These are phyloP conservation scores for Octopus sinensis DNA, from an alignment of 1,140 invertebrate species.

Conservation along the genomic window DNA sequence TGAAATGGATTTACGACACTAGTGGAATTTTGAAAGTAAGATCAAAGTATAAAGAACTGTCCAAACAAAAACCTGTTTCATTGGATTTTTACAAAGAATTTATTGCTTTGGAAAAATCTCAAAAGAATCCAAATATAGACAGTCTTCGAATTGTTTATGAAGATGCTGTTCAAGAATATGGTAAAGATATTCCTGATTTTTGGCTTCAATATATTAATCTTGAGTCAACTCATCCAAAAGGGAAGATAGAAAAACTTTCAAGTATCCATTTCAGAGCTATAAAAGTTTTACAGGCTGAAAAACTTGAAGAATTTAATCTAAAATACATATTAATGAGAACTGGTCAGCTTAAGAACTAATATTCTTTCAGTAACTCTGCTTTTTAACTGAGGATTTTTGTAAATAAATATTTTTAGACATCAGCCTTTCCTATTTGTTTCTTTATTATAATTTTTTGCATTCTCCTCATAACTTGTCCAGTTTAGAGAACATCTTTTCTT, in stretches of 20 bases:
- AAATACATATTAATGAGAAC: background rate
- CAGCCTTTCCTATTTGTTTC: too few relatives aligned
- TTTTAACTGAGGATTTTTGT: too few relatives aligned
- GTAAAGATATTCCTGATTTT: background rate
- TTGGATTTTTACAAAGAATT: background rate
- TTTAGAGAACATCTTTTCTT: too few relatives aligned
- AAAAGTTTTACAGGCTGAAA: background rate
- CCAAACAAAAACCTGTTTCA: background rate
- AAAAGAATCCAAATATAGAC: background rate
- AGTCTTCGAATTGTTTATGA: background rate
- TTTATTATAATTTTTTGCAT: too few relatives aligned
- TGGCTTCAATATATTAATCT: conserved; percentile 6
- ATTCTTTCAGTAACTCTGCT: too few relatives aligned
- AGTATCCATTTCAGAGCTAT: background rate
- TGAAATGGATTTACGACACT: background rate
- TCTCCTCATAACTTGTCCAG: too few relatives aligned
- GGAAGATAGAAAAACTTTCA: background rate
- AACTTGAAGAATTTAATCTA: background rate
- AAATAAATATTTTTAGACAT: too few relatives aligned
- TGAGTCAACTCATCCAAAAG: background rate
- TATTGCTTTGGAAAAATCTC: background rate
- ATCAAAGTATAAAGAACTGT: background rate
- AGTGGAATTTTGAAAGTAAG: background rate
- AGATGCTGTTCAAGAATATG: background rate
- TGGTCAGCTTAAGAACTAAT: background rate